Evolutionary conservation across 1,140 invertebrate genomes (phyloP), one percentile per base, ranked within the genome.

Genomic region (Drosophila burlai): DNA sequence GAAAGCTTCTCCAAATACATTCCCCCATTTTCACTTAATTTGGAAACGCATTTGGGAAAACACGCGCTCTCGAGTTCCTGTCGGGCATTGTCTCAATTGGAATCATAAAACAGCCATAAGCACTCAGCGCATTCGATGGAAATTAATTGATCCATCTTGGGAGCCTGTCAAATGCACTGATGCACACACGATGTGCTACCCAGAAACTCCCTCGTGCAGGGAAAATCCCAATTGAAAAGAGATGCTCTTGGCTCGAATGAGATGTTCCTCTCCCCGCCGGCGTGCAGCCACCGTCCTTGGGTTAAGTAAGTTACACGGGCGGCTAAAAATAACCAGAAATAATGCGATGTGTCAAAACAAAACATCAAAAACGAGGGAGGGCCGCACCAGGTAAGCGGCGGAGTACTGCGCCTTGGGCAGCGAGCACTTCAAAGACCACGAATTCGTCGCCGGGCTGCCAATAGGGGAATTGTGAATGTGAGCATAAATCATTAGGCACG

Each of bases 301-400:
- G 63, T 74, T 75, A 73, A 89, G 81, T 85, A 84, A 85, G 82
- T 89, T 81, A 80, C 78, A 61, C 43, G 59, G 54, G 4, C n/a
- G 52, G 9, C 85, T 73, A 76, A 81, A 90, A 89, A 89, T 90
- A 89, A 55, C n/a, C 81, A 45, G 55, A 76, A 90, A 89, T 90
- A 90, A 89, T 89, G 85, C 57, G 81, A 78, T 83, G 84, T 87
- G 84, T 87, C 84, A 89, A 87, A 87, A 87, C 84, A 87, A 76
- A 89, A 90, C 84, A 87, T 87, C 85, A 87, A 87, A 87, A 84
- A 73, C 65, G 54, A 78, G 52, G 36, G 18, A 29, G 47, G 46
- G 31, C 50, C 55, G 68, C 63, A 45, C 62, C 46, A 43, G 65
- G 47, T 42, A 45, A 52, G 24, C 34, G n/a, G 13, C 58, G 47